Evolutionary conservation across 2,888 invertebrate species (phyloP).

Genomic region (Melanophora roralis): DNA sequence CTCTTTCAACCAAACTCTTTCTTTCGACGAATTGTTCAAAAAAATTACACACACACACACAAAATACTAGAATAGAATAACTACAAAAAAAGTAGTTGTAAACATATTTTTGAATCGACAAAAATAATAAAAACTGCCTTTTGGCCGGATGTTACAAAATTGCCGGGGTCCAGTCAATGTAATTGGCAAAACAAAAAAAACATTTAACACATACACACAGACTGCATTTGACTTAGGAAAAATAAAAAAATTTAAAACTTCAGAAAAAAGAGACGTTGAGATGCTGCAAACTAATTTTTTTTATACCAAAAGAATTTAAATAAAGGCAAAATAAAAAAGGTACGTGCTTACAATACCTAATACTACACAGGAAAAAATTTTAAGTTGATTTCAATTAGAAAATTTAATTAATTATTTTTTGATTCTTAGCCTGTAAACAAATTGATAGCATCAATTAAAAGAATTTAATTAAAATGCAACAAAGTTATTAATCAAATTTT

Average conservation of each 20-base stretch:
- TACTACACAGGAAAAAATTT: too few relatives aligned
- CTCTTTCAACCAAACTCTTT: background rate
- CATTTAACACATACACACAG: slow-evolving; percentile 16
- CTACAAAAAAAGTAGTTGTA: slow-evolving; percentile 15
- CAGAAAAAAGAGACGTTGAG: slow-evolving; percentile 9
- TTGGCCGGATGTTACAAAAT: slow-evolving; percentile 75
- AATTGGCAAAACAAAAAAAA: slow-evolving; percentile 69
- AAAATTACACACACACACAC: background rate
- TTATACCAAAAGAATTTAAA: slow-evolving; percentile 5
- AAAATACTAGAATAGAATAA: slow-evolving; percentile 5
- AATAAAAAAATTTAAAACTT: background rate
- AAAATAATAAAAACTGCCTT: slow-evolving; percentile 62
- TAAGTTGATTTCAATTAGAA: too few relatives aligned
- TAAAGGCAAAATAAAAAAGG: background rate
- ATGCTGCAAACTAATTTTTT: background rate
- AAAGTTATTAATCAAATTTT: too few relatives aligned
- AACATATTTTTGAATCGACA: slow-evolving; percentile 38
- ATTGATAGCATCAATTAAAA: too few relatives aligned
- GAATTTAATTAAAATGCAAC: too few relatives aligned
- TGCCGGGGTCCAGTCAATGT: slow-evolving; percentile 74
- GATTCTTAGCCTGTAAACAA: too few relatives aligned
- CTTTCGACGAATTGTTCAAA: slow-evolving; percentile 40
- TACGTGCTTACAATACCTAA: background rate
- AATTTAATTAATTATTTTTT: too few relatives aligned
- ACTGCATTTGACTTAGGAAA: slow-evolving; percentile 22